These are phyloP conservation scores for Dryobotodes eremita DNA, from an alignment of 2,888 invertebrate genomes.

Conservation along the genomic window DNA sequence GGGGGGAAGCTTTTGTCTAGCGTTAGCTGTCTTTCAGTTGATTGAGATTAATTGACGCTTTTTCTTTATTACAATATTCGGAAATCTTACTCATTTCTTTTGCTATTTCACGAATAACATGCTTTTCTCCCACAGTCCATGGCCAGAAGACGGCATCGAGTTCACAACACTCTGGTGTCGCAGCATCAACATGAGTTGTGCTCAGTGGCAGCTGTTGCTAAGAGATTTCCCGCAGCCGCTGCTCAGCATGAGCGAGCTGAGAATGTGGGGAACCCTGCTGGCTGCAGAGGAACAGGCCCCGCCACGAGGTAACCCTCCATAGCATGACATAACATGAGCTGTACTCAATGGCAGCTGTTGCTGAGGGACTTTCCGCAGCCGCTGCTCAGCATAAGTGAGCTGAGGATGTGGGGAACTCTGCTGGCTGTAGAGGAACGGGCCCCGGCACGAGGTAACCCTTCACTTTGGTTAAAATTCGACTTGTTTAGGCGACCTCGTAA, in stretches of 20 bases:
- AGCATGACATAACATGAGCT: constrained; percentile 91
- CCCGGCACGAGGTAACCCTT: constrained; percentile 71
- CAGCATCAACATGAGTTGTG: constrained; percentile 94
- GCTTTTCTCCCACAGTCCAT: constrained; percentile 91
- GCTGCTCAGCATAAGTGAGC: constrained; percentile 95
- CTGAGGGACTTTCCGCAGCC: constrained; percentile 99
- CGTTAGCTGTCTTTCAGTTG: not conserved
- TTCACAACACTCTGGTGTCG: constrained; percentile 98
- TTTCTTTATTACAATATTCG: not conserved
- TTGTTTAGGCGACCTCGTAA: not conserved
- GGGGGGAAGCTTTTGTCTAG: not conserved
- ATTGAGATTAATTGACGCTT: not conserved
- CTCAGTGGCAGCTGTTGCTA: constrained; percentile 96
- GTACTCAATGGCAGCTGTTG: constrained; percentile 96
- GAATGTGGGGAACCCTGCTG: constrained; percentile 96
- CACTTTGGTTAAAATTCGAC: not conserved
- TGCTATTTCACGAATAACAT: not conserved
- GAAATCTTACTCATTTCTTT: not conserved
- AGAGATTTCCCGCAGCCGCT: constrained; percentile 99
- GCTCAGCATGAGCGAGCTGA: constrained; percentile 95
- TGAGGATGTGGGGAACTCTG: constrained; percentile 97
- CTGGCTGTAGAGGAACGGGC: constrained; percentile 97
- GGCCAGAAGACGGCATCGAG: constrained; percentile 97
- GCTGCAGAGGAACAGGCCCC: constrained; percentile 97
- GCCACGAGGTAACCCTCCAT: constrained; percentile 35